Percentiles rank a stretch among this genome's conserved stretches.
Conservation (phyloP, 2,113 vertebrate species). For the Corythaeola cristata region DNA sequence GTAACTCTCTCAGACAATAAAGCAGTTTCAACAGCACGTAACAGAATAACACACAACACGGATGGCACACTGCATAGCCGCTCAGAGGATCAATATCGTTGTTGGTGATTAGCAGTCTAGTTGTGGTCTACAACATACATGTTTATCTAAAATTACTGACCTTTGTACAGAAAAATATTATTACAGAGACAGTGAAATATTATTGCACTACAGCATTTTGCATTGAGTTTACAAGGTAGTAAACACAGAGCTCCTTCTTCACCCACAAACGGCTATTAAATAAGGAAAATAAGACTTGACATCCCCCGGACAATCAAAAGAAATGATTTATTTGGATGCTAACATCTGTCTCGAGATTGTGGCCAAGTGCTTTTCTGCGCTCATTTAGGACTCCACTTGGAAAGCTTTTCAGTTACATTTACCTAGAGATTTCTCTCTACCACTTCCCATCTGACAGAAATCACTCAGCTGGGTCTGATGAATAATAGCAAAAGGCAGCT, state of each 20-base stretch:
- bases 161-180: slow-evolving; percentile 19
- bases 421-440: slow-evolving; percentile 68
- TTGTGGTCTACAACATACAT: neutral
- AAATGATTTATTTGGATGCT: slow-evolving; percentile 71
- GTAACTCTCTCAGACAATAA: slow-evolving; percentile 4
- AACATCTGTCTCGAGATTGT: slow-evolving; percentile 69
- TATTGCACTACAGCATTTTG: neutral
- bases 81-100: slow-evolving; percentile 11
- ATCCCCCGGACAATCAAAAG: slow-evolving; percentile 63
- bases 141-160: slow-evolving; percentile 2
- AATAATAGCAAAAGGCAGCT: slow-evolving; percentile 76
- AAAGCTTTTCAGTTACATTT: slow-evolving; percentile 69
- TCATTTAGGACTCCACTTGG: slow-evolving; percentile 64
- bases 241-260: slow-evolving; percentile 21
- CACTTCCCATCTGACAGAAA: slow-evolving; percentile 71
- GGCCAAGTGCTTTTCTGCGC: slow-evolving; percentile 58
- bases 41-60: slow-evolving; percentile 21
- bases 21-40: neutral
- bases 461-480: slow-evolving; percentile 74
- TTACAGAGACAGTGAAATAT: slow-evolving; percentile 10
- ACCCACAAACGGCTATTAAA: slow-evolving; percentile 70
- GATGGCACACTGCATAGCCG: neutral
- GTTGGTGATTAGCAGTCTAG: neutral
- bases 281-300: slow-evolving; percentile 68
- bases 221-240: slow-evolving; percentile 5